These are phyloP conservation scores for Silurus glanis DNA, from an alignment of 2,113 vertebrate genomes.

Conservation along the genomic window DNA sequence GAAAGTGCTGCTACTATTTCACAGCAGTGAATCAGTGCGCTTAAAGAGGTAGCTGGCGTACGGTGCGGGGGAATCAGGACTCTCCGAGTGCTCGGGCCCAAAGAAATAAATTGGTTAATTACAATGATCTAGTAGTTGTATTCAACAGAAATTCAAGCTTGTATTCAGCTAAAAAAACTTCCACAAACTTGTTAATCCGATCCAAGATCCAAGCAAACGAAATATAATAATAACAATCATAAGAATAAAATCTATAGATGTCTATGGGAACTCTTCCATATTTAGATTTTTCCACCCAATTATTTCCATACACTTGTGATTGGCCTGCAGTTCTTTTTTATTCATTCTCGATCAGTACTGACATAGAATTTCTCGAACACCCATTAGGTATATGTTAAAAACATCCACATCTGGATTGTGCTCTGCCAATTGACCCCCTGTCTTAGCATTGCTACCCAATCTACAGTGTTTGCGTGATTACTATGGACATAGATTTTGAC, in stretches of 20 bases:
- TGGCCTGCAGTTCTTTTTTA: background rate
- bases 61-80: constrained; percentile 25
- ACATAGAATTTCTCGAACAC: background rate
- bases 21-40: constrained; percentile 44
- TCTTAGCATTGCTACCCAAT: background rate
- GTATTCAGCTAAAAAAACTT: background rate
- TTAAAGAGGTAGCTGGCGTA: constrained; percentile 59
- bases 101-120: constrained; percentile 7
- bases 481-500: background rate
- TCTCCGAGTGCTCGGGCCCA: background rate
- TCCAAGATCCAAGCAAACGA: background rate
- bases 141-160: background rate
- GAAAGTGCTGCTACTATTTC: constrained; percentile 41
- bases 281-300: background rate
- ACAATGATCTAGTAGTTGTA: background rate
- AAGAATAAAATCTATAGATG: background rate
- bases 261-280: background rate
- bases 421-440: background rate
- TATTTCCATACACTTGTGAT: background rate
- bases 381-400: background rate
- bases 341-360: background rate
- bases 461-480: background rate
- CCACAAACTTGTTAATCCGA: background rate
- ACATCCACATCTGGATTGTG: background rate
- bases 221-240: background rate